Evolutionary conservation across 1,140 invertebrate species (phyloP).

Genomic region (Bathynomus jamesi): DNA sequence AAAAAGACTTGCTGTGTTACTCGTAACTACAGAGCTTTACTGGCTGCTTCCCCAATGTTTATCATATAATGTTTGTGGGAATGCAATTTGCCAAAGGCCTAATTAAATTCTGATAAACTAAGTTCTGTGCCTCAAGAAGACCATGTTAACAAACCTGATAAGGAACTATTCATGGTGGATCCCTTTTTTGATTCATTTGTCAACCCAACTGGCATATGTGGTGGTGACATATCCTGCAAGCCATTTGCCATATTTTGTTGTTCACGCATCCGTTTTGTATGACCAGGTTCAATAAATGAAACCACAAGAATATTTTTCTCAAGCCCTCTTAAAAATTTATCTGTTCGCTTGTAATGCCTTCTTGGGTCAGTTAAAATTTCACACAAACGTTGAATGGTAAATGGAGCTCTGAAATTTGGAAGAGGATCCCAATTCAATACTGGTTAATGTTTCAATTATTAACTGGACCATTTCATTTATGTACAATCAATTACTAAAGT

Average conservation of each 20-base stretch:
- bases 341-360: constrained; percentile 90
- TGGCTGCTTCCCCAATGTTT: too few species aligned
- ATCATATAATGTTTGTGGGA: too few species aligned
- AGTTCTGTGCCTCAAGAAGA: too few species aligned
- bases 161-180: neutral
- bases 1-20: too few species aligned
- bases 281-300: constrained; percentile 61
- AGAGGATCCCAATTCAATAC: neutral
- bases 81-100: too few species aligned
- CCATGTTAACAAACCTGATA: too few species aligned
- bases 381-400: constrained; percentile 91
- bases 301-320: constrained; percentile 93
- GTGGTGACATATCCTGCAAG: neutral
- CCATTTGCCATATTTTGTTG: neutral
- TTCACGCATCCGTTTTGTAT: neutral
- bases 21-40: too few species aligned
- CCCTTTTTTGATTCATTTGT: neutral
- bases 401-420: constrained; percentile 63
- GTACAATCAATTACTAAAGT: too few species aligned
- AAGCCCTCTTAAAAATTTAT: constrained; percentile 91
- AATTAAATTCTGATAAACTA: too few species aligned
- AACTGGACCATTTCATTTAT: too few species aligned
- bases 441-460: too few species aligned
- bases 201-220: neutral
- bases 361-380: constrained; percentile 81